Conservation (phyloP, 2,888 invertebrate species). For the Perizoma affinitatum region DNA sequence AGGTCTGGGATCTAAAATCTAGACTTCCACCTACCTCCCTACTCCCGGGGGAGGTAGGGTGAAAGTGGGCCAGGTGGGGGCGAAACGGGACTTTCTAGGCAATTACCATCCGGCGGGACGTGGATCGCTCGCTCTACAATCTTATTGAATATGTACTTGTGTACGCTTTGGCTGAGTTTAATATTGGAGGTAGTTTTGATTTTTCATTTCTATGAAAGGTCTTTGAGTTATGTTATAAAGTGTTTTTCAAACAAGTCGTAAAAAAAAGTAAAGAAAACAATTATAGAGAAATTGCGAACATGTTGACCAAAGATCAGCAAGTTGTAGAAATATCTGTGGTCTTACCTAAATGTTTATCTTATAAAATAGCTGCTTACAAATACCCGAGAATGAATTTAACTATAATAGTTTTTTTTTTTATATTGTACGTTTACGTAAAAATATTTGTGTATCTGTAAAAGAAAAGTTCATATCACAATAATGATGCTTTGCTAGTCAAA, state of each 20-base stretch:
- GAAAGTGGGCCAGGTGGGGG: constrained; percentile 40
- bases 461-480: too few species aligned
- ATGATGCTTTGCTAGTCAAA: neutral
- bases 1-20: constrained; percentile 64
- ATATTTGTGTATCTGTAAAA: too few species aligned
- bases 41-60: constrained; percentile 32
- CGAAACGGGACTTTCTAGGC: constrained; percentile 72
- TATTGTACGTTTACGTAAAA: too few species aligned
- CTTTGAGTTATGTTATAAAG: constrained; percentile 2
- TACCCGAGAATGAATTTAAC: too few species aligned
- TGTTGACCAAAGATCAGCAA: too few species aligned
- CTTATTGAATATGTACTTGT: constrained; percentile 49
- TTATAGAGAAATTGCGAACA: too few species aligned
- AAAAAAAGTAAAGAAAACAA: too few species aligned
- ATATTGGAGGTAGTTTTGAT: constrained; percentile 25
- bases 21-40: constrained; percentile 42
- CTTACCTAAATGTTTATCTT: too few species aligned
- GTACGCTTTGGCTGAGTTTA: constrained; percentile 31
- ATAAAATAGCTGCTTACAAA: too few species aligned
- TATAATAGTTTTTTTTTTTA: too few species aligned
- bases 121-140: constrained; percentile 48
- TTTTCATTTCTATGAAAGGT: constrained; percentile 15
- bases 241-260: neutral
- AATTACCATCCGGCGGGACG: constrained; percentile 68
- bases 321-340: too few species aligned